phyloP scores from a whole-genome alignment of 2,113 vertebrate genomes.

The Eidolon helvum region DNA sequence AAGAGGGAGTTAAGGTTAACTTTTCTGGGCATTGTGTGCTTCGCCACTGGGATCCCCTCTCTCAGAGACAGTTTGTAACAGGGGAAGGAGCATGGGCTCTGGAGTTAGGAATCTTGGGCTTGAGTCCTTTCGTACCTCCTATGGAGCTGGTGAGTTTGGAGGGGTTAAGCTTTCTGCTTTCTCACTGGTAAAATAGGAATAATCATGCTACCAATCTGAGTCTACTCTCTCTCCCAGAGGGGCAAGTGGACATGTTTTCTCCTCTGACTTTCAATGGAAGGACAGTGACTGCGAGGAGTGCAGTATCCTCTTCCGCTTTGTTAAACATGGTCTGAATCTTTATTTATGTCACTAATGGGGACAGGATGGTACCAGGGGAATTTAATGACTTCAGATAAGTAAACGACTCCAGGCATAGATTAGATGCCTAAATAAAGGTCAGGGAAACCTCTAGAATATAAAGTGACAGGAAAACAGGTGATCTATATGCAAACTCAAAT shows the following conservation, averaged over 20 bases:
- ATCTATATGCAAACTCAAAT: conserved; percentile 42
- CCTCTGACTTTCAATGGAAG: not conserved
- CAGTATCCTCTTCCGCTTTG: not conserved
- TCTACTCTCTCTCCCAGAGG: not conserved
- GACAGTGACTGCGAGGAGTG: not conserved
- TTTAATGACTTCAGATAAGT: conserved; percentile 60
- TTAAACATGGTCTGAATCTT: conserved; percentile 5
- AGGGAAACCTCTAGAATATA: conserved; percentile 49
- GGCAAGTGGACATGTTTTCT: not conserved
- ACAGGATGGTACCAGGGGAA: conserved; percentile 28
- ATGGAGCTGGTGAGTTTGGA: not conserved
- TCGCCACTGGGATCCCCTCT: not conserved
- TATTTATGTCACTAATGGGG: conserved; percentile 21
- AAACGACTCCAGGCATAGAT: conserved; percentile 66
- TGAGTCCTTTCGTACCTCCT: not conserved
- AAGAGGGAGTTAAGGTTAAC: not conserved
- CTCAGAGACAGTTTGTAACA: not conserved
- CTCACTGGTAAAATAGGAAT: not conserved
- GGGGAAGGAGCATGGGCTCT: not conserved
- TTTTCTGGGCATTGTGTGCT: not conserved
- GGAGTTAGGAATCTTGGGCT: not conserved
- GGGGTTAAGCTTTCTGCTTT: not conserved
- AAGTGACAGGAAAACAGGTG: conserved; percentile 34
- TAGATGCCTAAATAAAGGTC: conserved; percentile 66
- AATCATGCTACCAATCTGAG: not conserved